Conservation (phyloP, 2,888 invertebrate species). For the Monochamus alternatus region DNA sequence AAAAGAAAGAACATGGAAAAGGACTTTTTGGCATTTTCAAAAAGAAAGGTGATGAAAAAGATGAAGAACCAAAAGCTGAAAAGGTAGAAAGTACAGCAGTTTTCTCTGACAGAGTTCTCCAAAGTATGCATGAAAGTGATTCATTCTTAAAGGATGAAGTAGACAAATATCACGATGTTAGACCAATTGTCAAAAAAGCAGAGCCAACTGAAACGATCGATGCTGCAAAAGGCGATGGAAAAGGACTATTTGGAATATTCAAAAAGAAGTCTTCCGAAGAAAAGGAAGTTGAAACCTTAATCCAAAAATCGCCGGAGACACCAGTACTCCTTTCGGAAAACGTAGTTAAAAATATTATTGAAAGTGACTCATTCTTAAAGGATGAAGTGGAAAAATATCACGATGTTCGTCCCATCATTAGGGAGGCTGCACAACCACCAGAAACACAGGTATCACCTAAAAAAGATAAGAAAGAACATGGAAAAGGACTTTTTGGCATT, state of each 20-base stretch:
- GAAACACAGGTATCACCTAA: neutral
- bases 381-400: conserved; percentile 44
- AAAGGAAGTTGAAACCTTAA: conserved; percentile 21
- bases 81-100: neutral
- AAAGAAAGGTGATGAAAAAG: conserved; percentile 58
- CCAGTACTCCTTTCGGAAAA: conserved; percentile 34
- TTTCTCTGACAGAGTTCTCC: no score
- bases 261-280: conserved; percentile 20
- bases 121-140: conserved; percentile 38
- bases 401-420: conserved; percentile 45
- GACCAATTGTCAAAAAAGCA: conserved; percentile 28
- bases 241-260: conserved; percentile 22
- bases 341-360: conserved; percentile 41
- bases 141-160: conserved; percentile 52
- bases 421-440: conserved; percentile 21
- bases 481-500: neutral
- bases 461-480: conserved; percentile 22
- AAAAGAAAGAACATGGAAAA: conserved; percentile 32
- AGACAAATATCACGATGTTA: conserved; percentile 51
- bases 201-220: neutral
- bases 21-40: conserved; percentile 58
- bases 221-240: neutral
- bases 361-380: conserved; percentile 40
- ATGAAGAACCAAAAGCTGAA: conserved; percentile 37
- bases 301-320: conserved; percentile 20